These are phyloP conservation scores for Drosophila tani DNA, from an alignment of 1,140 invertebrate genomes.

Conservation along the genomic window DNA sequence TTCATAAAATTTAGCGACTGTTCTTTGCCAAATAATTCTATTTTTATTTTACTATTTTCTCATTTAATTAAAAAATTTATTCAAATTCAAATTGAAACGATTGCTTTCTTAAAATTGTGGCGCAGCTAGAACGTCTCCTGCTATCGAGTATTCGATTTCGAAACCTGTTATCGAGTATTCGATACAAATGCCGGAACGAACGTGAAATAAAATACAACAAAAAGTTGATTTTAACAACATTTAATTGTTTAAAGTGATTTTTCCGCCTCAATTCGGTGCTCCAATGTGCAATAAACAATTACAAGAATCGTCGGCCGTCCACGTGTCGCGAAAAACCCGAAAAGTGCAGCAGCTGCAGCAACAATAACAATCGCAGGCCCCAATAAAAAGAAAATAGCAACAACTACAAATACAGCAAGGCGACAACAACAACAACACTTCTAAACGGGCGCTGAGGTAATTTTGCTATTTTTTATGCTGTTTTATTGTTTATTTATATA, in stretches of 20 bases:
- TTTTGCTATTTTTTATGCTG: slow-evolving; percentile 77
- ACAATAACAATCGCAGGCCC: slow-evolving; percentile 71
- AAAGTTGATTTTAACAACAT: slow-evolving; percentile 44
- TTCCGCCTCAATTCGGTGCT: slow-evolving; percentile 11
- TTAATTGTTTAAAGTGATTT: slow-evolving; percentile 24
- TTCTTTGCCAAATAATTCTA: no score
- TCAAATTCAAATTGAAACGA: not conserved
- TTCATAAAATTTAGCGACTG: no score
- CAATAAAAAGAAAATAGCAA: slow-evolving; percentile 45
- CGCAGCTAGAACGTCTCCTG: slow-evolving; percentile 7
- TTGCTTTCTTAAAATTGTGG: not conserved
- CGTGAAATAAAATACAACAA: slow-evolving; percentile 21
- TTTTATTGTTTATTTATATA: slow-evolving; percentile 74
- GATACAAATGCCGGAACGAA: slow-evolving; percentile 18
- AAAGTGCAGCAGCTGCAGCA: slow-evolving; percentile 57
- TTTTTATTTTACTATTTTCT: no score
- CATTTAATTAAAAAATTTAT: no score
- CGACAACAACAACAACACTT: slow-evolving; percentile 48
- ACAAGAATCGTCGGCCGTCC: slow-evolving; percentile 19
- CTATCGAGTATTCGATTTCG: slow-evolving; percentile 12
- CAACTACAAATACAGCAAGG: slow-evolving; percentile 67
- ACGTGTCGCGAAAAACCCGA: slow-evolving; percentile 33
- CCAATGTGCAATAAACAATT: slow-evolving; percentile 54
- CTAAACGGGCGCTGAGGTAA: slow-evolving; percentile 69
- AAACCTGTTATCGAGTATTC: not conserved